Percentiles rank a stretch among this genome's conserved stretches.
phyloP scores from a whole-genome alignment of 2,888 invertebrate species.

The Noctua comes region DNA sequence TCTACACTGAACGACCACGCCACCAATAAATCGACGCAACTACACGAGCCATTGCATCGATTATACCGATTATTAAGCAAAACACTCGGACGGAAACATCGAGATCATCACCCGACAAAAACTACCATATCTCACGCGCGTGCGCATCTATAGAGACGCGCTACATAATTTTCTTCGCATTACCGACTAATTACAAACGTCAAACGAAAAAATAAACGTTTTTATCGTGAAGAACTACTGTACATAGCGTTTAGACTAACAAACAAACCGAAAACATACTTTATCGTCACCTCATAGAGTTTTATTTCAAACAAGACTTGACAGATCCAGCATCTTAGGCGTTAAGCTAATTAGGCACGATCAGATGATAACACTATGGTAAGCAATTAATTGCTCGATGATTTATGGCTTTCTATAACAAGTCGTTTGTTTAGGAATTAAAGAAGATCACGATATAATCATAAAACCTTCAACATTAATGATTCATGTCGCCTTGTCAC shows the following conservation, averaged over 20 bases:
- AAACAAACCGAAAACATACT: conserved; percentile 1
- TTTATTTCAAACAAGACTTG: conserved; percentile 3
- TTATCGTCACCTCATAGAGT: conserved; percentile 9
- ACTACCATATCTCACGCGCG: conserved; percentile 74
- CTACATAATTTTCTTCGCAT: conserved; percentile 80
- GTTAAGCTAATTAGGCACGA: conserved; percentile 61
- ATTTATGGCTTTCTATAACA: conserved; percentile 54
- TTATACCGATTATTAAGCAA: conserved; percentile 84
- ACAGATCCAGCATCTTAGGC: conserved; percentile 32
- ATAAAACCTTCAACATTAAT: conserved; percentile 34
- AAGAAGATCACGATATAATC: conserved; percentile 35
- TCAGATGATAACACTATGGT: conserved; percentile 58
- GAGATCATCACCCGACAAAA: conserved; percentile 79
- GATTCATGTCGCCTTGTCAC: conserved; percentile 22
- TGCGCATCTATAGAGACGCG: conserved; percentile 73
- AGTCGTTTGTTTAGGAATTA: conserved; percentile 50
- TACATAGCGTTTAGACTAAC: conserved; percentile 29
- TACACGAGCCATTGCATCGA: conserved; percentile 77
- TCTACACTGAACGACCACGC: conserved; percentile 39
- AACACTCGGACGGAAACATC: conserved; percentile 80
- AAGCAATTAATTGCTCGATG: conserved; percentile 46
- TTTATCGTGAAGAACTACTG: conserved; percentile 58
- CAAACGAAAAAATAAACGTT: conserved; percentile 65
- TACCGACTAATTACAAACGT: conserved; percentile 80
- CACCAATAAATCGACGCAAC: conserved; percentile 74